Base-by-base conservation (phyloP, 1,140 invertebrate species). In the Drosophila asahinai region DNA sequence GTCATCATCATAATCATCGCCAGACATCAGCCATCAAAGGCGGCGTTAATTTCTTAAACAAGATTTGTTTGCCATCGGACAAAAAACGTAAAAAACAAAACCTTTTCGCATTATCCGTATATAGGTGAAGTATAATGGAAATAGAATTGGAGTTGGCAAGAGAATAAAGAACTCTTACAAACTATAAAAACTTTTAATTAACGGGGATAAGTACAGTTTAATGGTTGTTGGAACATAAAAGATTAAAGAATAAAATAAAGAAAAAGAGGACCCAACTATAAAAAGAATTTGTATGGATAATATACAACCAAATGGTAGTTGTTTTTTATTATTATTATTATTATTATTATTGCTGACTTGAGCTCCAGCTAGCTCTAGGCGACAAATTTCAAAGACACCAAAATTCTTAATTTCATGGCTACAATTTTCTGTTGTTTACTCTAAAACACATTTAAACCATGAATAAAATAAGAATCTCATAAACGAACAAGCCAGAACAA, bases 31-130 rank as follows among this genome's bases (percentile, higher is more conserved):
- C 57, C 63, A 87, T 79, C 75, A 79, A 80, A 80, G 65, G 43
- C 65, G 61, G 71, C 75, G 80, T 73, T 73, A 73, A 87, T 83
- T 77, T 80, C 70, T 75, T 67, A 73, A 83, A 80, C 83, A 77
- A 77, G 58, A 77, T 65, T 74, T 42, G 19, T 62, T 47, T 73
- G 40, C 30, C 42, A 71, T 58, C 51, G 45, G 57, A 25, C 3
- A 19, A 9, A 30, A 51, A 60, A 33, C 8, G 19, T 22, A n/a
- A 36, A 22, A 33, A 70, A 48, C 40, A 64, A 36, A 11, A 36
- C 33, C 33, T 83, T 64, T 63, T 51, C 40, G 43, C 66, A 33
- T 45, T 60, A 83, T 72, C 27, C 19, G 54, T 51, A 72, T 77
- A n/a, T 81, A 61, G 65, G 62, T 80, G 67, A 80, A 79, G 77